A percentile compares a stretch with the other conserved stretches of the same genome.
Conservation (phyloP, 2,888 invertebrate species). For the Encarsia formosa region DNA sequence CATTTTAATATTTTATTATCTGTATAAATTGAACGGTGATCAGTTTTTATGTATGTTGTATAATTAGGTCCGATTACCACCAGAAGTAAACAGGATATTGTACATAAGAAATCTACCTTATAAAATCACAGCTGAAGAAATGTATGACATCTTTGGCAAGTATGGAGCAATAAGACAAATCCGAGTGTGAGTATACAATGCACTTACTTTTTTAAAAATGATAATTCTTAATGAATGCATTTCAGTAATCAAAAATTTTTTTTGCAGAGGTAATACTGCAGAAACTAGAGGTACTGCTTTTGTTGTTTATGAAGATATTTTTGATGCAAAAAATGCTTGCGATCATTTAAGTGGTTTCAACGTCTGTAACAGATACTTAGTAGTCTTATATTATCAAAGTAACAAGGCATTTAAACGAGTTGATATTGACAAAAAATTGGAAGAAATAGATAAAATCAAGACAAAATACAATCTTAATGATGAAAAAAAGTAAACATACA, state of each 20-base stretch:
- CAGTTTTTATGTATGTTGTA: neutral
- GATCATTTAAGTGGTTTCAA: conserved; percentile 99
- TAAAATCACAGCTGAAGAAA: conserved; percentile 99
- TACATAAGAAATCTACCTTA: conserved; percentile 97
- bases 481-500: conserved; percentile 42
- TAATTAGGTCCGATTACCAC: conserved; percentile 89
- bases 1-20: too few species aligned
- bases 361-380: conserved; percentile 96
- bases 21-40: too few species aligned
- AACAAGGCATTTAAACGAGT: conserved; percentile 94
- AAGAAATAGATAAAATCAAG: conserved; percentile 92
- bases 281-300: conserved; percentile 98
- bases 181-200: conserved; percentile 72
- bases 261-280: conserved; percentile 87
- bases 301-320: conserved; percentile 99
- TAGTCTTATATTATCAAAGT: conserved; percentile 97
- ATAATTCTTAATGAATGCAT: conserved; percentile 78
- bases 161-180: conserved; percentile 99
- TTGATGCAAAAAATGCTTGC: conserved; percentile 99
- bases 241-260: conserved; percentile 46
- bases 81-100: conserved; percentile 95
- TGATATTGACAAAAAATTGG: conserved; percentile 92
- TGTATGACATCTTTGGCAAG: conserved; percentile 99
- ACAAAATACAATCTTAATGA: conserved; percentile 68
- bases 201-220: neutral